Percentiles rank a stretch among this genome's conserved stretches.
phyloP scores from a whole-genome alignment of 2,113 vertebrate species.

The Dendropsophus ebraccatus region DNA sequence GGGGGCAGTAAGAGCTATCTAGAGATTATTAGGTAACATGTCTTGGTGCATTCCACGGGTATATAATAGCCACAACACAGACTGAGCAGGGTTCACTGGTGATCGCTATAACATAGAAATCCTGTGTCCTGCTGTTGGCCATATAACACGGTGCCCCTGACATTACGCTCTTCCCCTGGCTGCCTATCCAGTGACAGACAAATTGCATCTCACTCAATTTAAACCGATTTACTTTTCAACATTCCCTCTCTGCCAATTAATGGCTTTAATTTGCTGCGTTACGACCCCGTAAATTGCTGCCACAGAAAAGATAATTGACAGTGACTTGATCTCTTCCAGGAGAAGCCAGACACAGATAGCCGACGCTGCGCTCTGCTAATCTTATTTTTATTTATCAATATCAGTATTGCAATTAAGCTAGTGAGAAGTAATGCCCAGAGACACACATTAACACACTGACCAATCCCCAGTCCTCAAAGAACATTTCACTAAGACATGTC shows the following conservation, averaged over 20 bases:
- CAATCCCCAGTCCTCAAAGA: background rate
- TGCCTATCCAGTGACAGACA: slow-evolving; percentile 50
- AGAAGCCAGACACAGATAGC: background rate
- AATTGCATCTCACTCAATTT: slow-evolving; percentile 54
- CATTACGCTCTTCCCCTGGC: background rate
- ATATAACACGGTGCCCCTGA: background rate
- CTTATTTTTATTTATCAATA: slow-evolving; percentile 40
- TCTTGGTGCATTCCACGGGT: background rate
- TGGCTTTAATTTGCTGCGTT: slow-evolving; percentile 56
- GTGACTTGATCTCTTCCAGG: slow-evolving; percentile 48
- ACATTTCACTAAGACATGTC: background rate
- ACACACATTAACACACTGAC: slow-evolving; percentile 11
- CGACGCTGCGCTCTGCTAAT: background rate
- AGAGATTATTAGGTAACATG: background rate
- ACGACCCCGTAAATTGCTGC: slow-evolving; percentile 49
- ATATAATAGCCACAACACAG: background rate
- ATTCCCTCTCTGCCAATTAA: slow-evolving; percentile 48
- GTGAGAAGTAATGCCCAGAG: background rate
- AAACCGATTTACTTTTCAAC: slow-evolving; percentile 56
- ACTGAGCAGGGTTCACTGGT: too few species aligned
- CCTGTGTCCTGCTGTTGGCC: background rate
- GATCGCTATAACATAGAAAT: background rate
- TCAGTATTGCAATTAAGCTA: slow-evolving; percentile 24
- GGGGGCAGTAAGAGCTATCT: background rate
- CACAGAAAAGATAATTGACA: slow-evolving; percentile 57